phyloP scores from a whole-genome alignment of 2,113 vertebrate genomes.

The Rallus limicola region DNA sequence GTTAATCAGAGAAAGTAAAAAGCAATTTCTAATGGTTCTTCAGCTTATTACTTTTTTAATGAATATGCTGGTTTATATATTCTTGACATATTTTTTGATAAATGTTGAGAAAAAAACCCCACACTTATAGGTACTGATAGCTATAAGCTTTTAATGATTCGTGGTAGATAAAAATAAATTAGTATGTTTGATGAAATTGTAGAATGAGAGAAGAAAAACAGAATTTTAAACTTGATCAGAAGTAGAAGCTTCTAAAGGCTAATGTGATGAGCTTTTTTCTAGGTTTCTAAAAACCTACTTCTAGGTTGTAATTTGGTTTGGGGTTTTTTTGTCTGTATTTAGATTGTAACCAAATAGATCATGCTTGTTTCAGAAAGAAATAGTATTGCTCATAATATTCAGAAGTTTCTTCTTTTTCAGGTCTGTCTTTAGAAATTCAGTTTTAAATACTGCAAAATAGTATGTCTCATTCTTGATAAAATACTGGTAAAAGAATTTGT shows the following conservation, averaged over 20 bases:
- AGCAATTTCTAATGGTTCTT: background rate
- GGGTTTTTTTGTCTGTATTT: background rate
- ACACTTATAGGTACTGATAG: background rate
- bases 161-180: fast-evolving
- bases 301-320: background rate
- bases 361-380: background rate
- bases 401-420: background rate
- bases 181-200: background rate
- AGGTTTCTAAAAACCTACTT: background rate
- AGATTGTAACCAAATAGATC: background rate
- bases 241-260: background rate
- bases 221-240: background rate
- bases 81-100: background rate
- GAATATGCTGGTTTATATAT: background rate
- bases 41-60: background rate
- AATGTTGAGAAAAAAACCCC: fast-evolving
- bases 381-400: background rate
- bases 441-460: background rate
- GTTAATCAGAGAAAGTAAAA: background rate
- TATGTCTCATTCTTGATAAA: background rate
- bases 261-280: background rate
- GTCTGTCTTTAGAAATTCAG: background rate
- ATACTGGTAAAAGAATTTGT: background rate
- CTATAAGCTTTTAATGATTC: background rate
- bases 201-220: background rate